Percentiles rank a stretch among this genome's conserved stretches.
These are phyloP conservation scores for Hyposoter dolosus DNA, from an alignment of 2,888 invertebrate species.

Conservation along the genomic window DNA sequence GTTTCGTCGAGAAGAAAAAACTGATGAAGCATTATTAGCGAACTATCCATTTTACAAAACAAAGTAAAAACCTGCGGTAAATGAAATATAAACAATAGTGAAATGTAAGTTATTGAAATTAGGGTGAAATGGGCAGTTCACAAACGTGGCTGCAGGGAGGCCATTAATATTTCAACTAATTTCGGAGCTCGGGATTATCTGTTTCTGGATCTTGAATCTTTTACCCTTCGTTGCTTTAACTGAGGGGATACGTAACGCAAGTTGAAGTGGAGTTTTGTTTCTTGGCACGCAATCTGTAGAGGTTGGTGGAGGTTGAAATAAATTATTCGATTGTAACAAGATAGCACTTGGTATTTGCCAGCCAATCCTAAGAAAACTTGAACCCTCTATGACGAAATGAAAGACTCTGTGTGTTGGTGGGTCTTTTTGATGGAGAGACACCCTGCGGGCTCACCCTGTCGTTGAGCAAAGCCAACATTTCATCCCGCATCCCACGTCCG, in stretches of 20 bases:
- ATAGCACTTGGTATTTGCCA: slow-evolving; percentile 4
- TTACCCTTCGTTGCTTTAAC: neutral
- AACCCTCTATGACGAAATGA: neutral
- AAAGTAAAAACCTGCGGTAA: neutral
- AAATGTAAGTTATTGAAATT: neutral
- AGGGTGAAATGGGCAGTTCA: neutral
- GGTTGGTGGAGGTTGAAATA: neutral
- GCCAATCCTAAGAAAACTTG: neutral
- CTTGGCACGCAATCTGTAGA: slow-evolving; percentile 33
- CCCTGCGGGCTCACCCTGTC: neutral
- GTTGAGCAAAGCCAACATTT: neutral
- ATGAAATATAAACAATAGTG: neutral
- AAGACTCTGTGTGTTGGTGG: neutral
- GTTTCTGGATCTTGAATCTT: neutral
- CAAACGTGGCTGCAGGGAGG: neutral
- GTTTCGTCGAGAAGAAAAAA: neutral
- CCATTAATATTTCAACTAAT: neutral
- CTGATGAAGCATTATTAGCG: neutral
- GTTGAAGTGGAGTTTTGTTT: neutral
- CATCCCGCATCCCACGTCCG: neutral
- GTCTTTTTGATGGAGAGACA: slow-evolving; percentile 17
- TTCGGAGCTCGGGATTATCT: neutral
- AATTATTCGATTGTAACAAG: slow-evolving; percentile 29
- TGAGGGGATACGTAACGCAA: neutral
- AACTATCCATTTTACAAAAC: too few relatives aligned